phyloP scores from a whole-genome alignment of 2,888 invertebrate genomes.

The Nudaria mundana region DNA sequence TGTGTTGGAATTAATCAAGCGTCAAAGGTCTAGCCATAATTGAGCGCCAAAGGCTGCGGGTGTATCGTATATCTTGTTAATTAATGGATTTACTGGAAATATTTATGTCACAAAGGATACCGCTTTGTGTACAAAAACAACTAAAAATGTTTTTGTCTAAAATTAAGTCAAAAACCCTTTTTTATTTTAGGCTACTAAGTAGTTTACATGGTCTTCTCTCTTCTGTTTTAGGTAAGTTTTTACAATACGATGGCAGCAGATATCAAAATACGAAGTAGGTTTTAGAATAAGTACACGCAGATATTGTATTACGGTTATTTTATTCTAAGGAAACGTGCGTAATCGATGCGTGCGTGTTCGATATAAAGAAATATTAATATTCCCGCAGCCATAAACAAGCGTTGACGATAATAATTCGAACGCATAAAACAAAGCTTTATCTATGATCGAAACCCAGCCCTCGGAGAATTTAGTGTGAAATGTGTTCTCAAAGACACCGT shows the following conservation, averaged over 20 bases:
- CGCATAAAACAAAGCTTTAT: conserved; percentile 77
- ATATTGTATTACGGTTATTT: no score
- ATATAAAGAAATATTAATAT: conserved; percentile 77
- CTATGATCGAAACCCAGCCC: conserved; percentile 69
- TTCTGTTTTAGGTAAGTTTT: no score
- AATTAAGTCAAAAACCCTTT: conserved; percentile 32
- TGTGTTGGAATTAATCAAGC: conserved; percentile 79
- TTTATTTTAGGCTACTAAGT: no score
- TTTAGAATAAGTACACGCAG: no score
- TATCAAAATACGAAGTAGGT: no score
- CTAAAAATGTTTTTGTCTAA: conserved; percentile 32
- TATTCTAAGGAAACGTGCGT: conserved; percentile 25
- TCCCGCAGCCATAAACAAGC: conserved; percentile 68
- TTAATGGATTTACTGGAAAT: conserved; percentile 76
- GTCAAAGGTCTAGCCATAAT: conserved; percentile 73
- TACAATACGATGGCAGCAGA: no score
- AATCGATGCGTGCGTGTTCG: conserved; percentile 58
- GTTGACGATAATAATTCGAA: conserved; percentile 73
- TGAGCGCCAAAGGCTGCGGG: conserved; percentile 67
- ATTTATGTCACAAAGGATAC: conserved; percentile 70
- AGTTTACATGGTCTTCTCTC: no score
- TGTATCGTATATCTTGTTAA: conserved; percentile 76
- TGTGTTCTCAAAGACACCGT: conserved; percentile 78
- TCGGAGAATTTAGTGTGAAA: conserved; percentile 76
- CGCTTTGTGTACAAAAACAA: conserved; percentile 49